Base-by-base conservation (phyloP, 2,797 vertebrate species). In the Aulostomus chinensis region DNA sequence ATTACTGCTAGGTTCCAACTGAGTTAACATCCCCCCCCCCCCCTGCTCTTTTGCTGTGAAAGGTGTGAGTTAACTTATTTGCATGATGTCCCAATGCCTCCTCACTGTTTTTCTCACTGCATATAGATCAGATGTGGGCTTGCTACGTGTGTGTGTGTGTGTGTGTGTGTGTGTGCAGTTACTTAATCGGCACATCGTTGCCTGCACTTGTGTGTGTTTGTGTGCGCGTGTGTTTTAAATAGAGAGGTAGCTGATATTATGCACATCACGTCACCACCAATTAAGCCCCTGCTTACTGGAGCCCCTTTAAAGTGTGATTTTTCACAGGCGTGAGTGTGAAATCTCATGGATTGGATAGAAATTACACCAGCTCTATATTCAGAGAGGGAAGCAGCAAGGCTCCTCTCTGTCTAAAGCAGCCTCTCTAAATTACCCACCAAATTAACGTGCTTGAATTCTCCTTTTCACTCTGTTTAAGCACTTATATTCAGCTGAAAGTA, bases 321-420 rank as follows among this genome's bases (percentile, higher is more conserved):
- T 86, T 92, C 87, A 84, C 89, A 84, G 81, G 61, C 79, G 69
- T 11, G 62, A 66, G 89, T 77, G 88, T 83, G 86, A 91, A 90
- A 89, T 87, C 83, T 87, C 54, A 39, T 76, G 82, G 76, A 83
- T 68, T 36, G 68, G 77, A 83, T 81, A 65, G 74, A 88, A 87
- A 81, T 86, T 78, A 81, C 69, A 83, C 49, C 61, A 36, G 55
- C 55, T 83, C 76, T 86, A 72, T 83, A 84, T 79, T 81, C 74
- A 81, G 77, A 58, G 50, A 12, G 64, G 55, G 39, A 63, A 59
- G 14, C 56, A 43, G 57, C 24, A 45, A 32, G 36, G 41, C 22
- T 66, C 47, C 54, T 30, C 41, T 62, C 40, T 12, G 49, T 67
- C 20, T 36, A 36, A 62, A 46, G 37, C 48, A 55, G 42, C 38